Evolutionary conservation across 2,797 vertebrate genomes (phyloP), one percentile per base, ranked within the genome.

Genomic region (Lutjanus campechanus): DNA sequence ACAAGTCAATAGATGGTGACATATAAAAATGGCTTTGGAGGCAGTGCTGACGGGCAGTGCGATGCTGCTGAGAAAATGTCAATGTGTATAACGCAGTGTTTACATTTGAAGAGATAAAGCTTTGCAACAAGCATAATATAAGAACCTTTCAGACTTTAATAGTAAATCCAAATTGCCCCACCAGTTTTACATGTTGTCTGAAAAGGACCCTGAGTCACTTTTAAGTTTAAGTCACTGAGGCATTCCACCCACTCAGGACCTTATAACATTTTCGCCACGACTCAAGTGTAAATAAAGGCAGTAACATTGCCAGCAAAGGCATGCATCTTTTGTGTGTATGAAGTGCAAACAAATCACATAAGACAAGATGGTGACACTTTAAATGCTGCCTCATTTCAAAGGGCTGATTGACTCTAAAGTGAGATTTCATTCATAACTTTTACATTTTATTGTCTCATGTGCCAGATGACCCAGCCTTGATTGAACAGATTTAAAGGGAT

Each of bases 1-100:
- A 65, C 49, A 70, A 83, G 85, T 89, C 76, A 85, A 88, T 88
- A 72, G 61, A 80, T 22, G 36, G 62, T 71, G 81, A 77, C 81
- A 75, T 86, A 70, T 86, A 75, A 82, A 90, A 78, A 90, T 78
- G 69, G 69, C 68, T 80, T 56, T 50, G 61, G 36, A 64, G 17
- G 68, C 73, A 22, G 50, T 1, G 80, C 70, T 71, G 64, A 60
- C 44, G 58, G 73, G 66, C 75, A 44, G 64, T 2, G 29, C n/a
- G 36, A 17, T 6, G 49, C 50, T 41, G 61, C 47, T 55, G 22
- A 65, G 77, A 56, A 82, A 65, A 86, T 63, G 68, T 81, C 68
- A 85, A 19, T 10, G 11, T 65, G 71, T 43, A 51, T 11, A 54
- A 73, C 25, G 36, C 13, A 61, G 41, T 41, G 13, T 71, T 76